phyloP scores from a whole-genome alignment of 2,888 invertebrate species.

The Keiferia lycopersicella region DNA sequence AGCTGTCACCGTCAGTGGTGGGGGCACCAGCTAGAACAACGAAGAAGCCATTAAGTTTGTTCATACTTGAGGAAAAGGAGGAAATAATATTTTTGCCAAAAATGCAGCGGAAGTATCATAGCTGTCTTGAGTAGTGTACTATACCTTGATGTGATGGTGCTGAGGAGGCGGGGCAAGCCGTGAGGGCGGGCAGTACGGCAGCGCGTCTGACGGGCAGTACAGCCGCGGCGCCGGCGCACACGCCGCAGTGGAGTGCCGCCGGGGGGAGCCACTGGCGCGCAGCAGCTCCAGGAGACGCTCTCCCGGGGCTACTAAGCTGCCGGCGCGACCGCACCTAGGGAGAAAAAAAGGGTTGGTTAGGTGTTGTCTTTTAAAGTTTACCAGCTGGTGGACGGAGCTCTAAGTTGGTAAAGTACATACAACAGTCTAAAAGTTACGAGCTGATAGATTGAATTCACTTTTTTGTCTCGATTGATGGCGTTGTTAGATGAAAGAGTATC shows the following conservation, averaged over 20 bases:
- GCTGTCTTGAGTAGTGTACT: no score
- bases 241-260: conserved; percentile 71
- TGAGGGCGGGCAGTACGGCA: conserved; percentile 77
- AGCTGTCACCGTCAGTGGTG: conserved; percentile 36
- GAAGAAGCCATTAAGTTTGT: not conserved
- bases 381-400: no score
- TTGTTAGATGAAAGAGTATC: no score
- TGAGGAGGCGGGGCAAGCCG: conserved; percentile 64
- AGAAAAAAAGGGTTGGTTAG: no score
- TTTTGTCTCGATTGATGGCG: no score
- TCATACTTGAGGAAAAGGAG: no score
- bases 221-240: conserved; percentile 70
- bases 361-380: no score
- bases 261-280: conserved; percentile 70
- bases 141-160: conserved; percentile 40
- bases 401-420: no score
- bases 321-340: conserved; percentile 72
- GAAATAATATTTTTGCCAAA: no score
- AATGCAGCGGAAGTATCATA: no score
- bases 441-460: no score
- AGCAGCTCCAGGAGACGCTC: conserved; percentile 79
- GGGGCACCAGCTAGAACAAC: conserved; percentile 53
- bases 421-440: no score
- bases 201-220: conserved; percentile 77
- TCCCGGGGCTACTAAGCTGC: conserved; percentile 75